These are phyloP conservation scores for Notospermus geniculatus DNA, from an alignment of 1,140 invertebrate genomes.

Conservation along the genomic window DNA sequence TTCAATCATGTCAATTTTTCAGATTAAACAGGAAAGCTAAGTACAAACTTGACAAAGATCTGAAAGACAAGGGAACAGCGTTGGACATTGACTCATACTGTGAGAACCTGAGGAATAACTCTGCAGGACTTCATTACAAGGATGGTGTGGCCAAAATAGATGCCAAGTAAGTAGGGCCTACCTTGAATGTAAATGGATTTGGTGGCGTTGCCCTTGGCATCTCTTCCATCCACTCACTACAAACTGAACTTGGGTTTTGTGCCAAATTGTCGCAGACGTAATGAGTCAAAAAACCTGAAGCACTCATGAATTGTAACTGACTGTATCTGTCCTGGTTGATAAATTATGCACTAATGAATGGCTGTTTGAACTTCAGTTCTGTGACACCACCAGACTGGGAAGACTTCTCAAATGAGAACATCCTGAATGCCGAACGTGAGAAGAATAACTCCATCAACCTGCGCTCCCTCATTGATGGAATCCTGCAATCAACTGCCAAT, in stretches of 20 bases:
- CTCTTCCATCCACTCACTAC: too few species aligned
- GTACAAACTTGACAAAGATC: conserved; percentile 77
- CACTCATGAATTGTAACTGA: background rate
- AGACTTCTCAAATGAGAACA: conserved; percentile 72
- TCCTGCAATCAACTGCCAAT: conserved; percentile 70
- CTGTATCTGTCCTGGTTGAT: background rate
- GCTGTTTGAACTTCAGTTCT: conserved; percentile 32
- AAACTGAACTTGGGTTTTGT: too few species aligned
- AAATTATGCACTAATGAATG: background rate
- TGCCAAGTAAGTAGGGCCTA: conserved; percentile 50
- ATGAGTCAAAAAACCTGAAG: too few species aligned
- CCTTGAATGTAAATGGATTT: too few species aligned
- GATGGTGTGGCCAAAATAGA: conserved; percentile 46
- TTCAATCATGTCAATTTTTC: conserved; percentile 8
- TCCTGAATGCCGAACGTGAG: conserved; percentile 72
- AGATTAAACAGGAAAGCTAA: conserved; percentile 73
- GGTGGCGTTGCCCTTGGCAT: too few species aligned
- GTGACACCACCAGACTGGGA: conserved; percentile 72
- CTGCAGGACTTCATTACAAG: conserved; percentile 39
- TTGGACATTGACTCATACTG: conserved; percentile 68
- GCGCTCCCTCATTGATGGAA: conserved; percentile 73
- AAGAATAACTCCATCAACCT: conserved; percentile 71
- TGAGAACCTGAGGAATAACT: conserved; percentile 49
- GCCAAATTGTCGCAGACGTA: too few species aligned
- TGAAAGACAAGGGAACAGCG: conserved; percentile 77